Percentiles rank a stretch among this genome's conserved stretches.
Evolutionary conservation across 2,113 vertebrate genomes (phyloP).

Genomic region (Casuarius casuarius): DNA sequence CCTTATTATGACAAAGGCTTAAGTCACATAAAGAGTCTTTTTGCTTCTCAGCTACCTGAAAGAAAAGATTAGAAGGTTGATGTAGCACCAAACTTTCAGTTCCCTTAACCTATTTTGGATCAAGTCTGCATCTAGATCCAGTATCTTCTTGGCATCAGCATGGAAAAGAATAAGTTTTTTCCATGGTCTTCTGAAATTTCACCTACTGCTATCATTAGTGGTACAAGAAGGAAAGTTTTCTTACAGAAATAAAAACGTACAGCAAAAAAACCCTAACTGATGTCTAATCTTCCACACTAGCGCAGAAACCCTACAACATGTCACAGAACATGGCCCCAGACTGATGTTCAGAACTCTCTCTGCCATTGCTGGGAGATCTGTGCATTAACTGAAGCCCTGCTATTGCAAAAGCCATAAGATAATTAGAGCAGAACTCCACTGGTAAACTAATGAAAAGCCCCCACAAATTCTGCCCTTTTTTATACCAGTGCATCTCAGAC

Average conservation of each 20-base stretch:
- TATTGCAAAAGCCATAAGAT: background rate
- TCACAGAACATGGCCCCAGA: background rate
- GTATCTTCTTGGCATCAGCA: fast-evolving
- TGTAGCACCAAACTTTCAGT: background rate
- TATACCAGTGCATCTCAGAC: background rate
- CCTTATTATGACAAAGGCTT: background rate
- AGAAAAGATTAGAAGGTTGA: fast-evolving
- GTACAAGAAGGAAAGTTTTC: background rate
- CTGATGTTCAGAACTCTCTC: background rate
- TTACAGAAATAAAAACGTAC: background rate
- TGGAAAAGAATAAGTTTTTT: background rate
- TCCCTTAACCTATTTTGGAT: background rate
- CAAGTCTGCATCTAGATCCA: background rate
- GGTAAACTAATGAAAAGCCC: background rate
- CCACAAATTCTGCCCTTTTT: background rate
- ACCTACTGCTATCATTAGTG: background rate
- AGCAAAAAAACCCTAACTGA: background rate
- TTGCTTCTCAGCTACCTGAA: background rate
- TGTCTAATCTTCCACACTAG: background rate
- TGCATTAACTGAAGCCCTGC: background rate
- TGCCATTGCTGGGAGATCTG: background rate
- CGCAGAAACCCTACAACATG: fast-evolving
- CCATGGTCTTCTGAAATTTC: background rate
- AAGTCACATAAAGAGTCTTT: background rate
- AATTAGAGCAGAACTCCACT: background rate